Evolutionary conservation across 2,888 invertebrate genomes (phyloP).

Genomic region (Ceraclea dissimilis): DNA sequence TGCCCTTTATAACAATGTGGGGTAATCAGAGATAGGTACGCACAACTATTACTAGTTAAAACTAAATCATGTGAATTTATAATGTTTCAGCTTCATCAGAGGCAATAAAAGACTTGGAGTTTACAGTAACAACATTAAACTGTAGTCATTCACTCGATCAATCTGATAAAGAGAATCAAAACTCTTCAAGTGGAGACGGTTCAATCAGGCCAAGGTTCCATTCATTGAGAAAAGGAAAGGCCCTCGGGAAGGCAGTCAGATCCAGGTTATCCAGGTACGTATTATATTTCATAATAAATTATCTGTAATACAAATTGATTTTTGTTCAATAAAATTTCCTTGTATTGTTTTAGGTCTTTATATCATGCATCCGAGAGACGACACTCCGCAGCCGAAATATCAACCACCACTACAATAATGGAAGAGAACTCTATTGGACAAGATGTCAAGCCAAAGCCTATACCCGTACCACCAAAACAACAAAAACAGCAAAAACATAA

Average conservation of each 20-base stretch:
- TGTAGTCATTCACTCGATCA: conserved; percentile 47
- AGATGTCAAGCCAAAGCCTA: conserved; percentile 27
- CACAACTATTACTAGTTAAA: too few relatives aligned
- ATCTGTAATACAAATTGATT: too few relatives aligned
- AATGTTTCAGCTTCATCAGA: conserved; percentile 55
- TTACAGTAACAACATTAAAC: conserved; percentile 81
- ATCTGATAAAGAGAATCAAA: conserved; percentile 38
- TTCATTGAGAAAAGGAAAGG: conserved; percentile 40
- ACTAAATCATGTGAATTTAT: too few relatives aligned
- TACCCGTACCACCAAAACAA: conserved; percentile 26
- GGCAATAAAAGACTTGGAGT: conserved; percentile 78
- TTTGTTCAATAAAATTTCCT: not conserved
- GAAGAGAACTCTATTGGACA: conserved; percentile 23
- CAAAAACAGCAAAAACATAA: conserved; percentile 33
- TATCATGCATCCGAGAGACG: conserved; percentile 29
- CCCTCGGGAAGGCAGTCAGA: conserved; percentile 34
- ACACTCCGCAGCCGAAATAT: conserved; percentile 22
- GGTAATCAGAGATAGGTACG: too few relatives aligned
- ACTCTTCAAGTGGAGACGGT: conserved; percentile 35
- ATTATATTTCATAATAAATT: not conserved
- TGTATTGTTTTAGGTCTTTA: conserved; percentile 37
- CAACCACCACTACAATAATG: conserved; percentile 21
- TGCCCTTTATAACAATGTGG: too few relatives aligned
- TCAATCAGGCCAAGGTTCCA: conserved; percentile 34
- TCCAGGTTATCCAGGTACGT: conserved; percentile 42